Evolutionary conservation across 1,140 invertebrate genomes (phyloP).

Genomic region (Megathymus violae): DNA sequence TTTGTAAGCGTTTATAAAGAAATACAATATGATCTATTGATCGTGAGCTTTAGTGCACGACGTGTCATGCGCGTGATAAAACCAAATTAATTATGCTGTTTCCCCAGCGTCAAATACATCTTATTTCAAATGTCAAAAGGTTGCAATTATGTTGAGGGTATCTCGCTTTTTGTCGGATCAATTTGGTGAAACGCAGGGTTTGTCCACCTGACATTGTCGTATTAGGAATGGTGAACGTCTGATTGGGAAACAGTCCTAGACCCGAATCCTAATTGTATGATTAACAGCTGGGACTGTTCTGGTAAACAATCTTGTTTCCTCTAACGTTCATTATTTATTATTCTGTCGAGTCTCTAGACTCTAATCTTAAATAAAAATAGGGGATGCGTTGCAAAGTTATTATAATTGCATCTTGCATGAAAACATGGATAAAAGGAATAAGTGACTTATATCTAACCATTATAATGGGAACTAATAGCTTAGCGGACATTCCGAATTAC

Average conservation of each 20-base stretch:
- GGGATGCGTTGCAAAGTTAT: no score
- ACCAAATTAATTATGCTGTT: slow-evolving; percentile 23
- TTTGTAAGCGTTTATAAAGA: slow-evolving; percentile 64
- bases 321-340: background rate
- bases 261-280: slow-evolving; percentile 32
- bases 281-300: slow-evolving; percentile 31
- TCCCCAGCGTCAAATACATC: background rate
- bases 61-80: slow-evolving; percentile 39
- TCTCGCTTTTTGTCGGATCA: slow-evolving; percentile 13
- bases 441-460: no score
- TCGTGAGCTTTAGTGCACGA: slow-evolving; percentile 64
- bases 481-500: no score
- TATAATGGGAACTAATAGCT: no score
- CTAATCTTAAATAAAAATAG: no score
- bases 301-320: slow-evolving; percentile 14
- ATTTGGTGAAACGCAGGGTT: slow-evolving; percentile 43
- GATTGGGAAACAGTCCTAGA: slow-evolving; percentile 57
- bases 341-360: no score
- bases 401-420: no score
- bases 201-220: slow-evolving; percentile 69
- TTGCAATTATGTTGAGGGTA: background rate
- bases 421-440: no score
- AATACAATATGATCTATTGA: slow-evolving; percentile 62
- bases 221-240: slow-evolving; percentile 64
- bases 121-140: slow-evolving; percentile 34